Evolutionary conservation across 2,113 vertebrate species (phyloP).

Genomic region (Parus major): DNA sequence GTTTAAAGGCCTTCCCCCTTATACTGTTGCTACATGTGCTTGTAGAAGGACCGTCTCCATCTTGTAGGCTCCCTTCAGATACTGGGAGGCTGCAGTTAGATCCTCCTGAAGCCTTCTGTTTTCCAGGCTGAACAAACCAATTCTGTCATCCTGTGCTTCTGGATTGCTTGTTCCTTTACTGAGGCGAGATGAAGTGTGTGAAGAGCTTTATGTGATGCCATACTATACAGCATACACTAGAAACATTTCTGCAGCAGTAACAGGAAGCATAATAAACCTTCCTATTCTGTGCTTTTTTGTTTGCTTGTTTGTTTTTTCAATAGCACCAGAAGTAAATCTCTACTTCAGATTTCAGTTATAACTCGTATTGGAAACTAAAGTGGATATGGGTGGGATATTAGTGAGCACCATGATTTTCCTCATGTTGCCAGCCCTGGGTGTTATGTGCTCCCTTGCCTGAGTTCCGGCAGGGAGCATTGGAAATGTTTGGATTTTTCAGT

Average conservation of each 20-base stretch:
- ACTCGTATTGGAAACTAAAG: not conserved
- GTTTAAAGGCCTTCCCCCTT: not conserved
- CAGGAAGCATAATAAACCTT: not conserved
- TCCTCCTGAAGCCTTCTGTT: not conserved
- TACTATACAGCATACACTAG: rapidly evolving
- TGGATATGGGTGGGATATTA: not conserved
- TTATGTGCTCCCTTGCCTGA: not conserved
- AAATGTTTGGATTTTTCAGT: not conserved
- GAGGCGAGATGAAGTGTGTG: not conserved
- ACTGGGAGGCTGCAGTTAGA: not conserved
- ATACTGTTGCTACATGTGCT: not conserved
- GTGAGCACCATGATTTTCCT: not conserved
- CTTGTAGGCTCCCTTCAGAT: not conserved
- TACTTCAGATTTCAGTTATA: not conserved
- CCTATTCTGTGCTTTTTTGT: not conserved
- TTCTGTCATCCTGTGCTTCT: not conserved
- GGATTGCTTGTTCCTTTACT: not conserved
- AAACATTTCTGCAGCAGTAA: not conserved
- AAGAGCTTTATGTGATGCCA: not conserved
- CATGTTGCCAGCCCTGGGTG: not conserved
- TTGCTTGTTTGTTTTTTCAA: not conserved
- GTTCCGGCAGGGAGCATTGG: constrained; percentile 1
- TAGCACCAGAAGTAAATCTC: not conserved
- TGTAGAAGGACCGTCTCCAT: not conserved
- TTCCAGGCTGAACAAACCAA: not conserved